Conservation (phyloP, 2,888 invertebrate genomes). For the Ctenicera cuprea region DNA sequence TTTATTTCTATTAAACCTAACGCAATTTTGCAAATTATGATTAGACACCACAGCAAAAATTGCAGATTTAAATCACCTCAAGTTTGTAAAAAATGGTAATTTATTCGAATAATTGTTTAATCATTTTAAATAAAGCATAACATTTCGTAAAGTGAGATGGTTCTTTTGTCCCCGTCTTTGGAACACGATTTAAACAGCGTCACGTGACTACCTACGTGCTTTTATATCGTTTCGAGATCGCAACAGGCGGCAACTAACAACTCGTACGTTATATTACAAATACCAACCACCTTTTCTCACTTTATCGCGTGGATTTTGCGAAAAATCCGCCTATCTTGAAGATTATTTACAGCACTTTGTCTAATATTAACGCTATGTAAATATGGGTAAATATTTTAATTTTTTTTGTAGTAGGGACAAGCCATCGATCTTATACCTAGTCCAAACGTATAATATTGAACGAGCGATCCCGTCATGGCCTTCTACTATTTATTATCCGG, state of each 20-base stretch:
- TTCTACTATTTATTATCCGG: constrained; percentile 61
- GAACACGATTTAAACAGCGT: constrained; percentile 43
- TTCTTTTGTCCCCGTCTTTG: constrained; percentile 49
- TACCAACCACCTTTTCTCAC: constrained; percentile 39
- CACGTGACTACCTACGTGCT: constrained; percentile 55
- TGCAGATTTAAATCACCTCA: too few relatives aligned
- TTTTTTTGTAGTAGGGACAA: constrained; percentile 14
- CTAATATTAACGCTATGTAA: constrained; percentile 48
- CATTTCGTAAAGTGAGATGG: constrained; percentile 44
- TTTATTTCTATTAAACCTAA: too few relatives aligned
- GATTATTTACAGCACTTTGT: constrained; percentile 13
- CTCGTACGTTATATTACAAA: constrained; percentile 52
- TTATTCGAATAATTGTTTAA: constrained; percentile 36
- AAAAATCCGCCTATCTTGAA: background rate
- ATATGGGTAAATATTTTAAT: constrained; percentile 34
- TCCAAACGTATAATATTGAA: constrained; percentile 20
- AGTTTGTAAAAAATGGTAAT: constrained; percentile 15
- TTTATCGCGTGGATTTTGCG: constrained; percentile 4
- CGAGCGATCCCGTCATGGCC: constrained; percentile 53
- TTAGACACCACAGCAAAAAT: too few relatives aligned
- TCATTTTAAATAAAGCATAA: constrained; percentile 50
- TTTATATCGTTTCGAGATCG: constrained; percentile 59
- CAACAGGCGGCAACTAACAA: constrained; percentile 59
- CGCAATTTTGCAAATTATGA: too few relatives aligned
- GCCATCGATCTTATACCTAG: constrained; percentile 14